These are phyloP conservation scores for Hoplostethus mediterraneus DNA, from an alignment of 2,797 vertebrate species.

Conservation along the genomic window DNA sequence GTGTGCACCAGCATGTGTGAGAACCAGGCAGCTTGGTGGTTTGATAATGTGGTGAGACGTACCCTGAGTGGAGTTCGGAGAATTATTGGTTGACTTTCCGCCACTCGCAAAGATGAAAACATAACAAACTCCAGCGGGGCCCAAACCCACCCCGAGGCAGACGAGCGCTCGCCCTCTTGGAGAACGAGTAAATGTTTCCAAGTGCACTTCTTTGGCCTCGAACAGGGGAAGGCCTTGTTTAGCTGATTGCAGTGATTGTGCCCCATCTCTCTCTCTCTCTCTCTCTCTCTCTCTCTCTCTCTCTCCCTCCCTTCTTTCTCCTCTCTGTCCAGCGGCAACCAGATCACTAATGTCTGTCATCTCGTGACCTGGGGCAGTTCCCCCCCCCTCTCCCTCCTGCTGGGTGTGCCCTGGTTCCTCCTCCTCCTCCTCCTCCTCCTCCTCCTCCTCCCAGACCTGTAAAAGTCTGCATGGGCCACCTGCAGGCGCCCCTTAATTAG, in stretches of 20 bases:
- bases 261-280: constrained; percentile 39
- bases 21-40: constrained; percentile 38
- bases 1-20: constrained; percentile 58
- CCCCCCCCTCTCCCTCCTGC: constrained; percentile 32
- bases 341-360: constrained; percentile 31
- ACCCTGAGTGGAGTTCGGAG: constrained; percentile 39
- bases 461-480: constrained; percentile 76
- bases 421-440: constrained; percentile 27
- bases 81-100: constrained; percentile 50
- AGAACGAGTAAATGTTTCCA: constrained; percentile 64
- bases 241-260: constrained; percentile 59
- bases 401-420: constrained; percentile 48
- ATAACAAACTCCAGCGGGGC: constrained; percentile 53
- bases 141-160: constrained; percentile 20
- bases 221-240: constrained; percentile 73
- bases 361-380: constrained; percentile 50
- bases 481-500: constrained; percentile 78
- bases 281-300: constrained; percentile 4
- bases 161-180: constrained; percentile 55
- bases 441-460: constrained; percentile 63
- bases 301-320: constrained; percentile 14
- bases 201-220: constrained; percentile 48
- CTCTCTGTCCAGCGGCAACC: constrained; percentile 6
- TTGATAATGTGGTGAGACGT: constrained; percentile 16
- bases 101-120: constrained; percentile 42